Base-by-base conservation (phyloP, 2,888 invertebrate genomes). In the Nowickia ferox region DNA sequence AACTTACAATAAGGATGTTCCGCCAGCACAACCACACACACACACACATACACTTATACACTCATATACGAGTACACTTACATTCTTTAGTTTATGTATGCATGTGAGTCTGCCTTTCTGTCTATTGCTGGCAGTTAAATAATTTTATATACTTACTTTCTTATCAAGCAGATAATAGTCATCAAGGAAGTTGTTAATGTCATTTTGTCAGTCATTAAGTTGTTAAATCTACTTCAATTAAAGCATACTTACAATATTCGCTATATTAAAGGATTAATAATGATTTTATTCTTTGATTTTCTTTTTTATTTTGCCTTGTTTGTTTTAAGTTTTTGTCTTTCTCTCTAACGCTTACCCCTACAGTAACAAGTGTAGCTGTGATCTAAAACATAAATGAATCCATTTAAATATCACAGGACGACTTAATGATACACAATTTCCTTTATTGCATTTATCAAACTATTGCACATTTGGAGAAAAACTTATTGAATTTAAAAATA, bases 1-100 rank as follows among this genome's bases (percentile, higher is more conserved):
- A 76, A 80, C 55, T 40, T 42, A 80, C 79, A 80, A 80, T 76
- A 72, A 76, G 84, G 80, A 84, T 80, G 71, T 84, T 84, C 76
- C 80, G 57, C 40, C 44, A 65, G 44, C 59, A 59, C 59, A 71
- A 68, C 68, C 69, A 53, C 74, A 84, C 51, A 68, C 40, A 76
- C 48, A 66, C 13, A 15, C 8, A 55, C 13, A 22, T 17, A 55
- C 30, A 65, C 22, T 15, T 30, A 51, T 44, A 1, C 55, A 5
- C 2, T 6, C 3, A n/a, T 19, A n/a, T n/a, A n/a, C n/a, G n/a
- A n/a, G n/a, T n/a, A 48, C 40, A n/a, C 42, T 61, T 75, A 76
- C 76, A 55, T 65, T 66, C 65, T 17, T 48, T 71, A 69, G 63
- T 44, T 17, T 46, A 57, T 5, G 17, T 82, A 65, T 69, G 9